phyloP scores from a whole-genome alignment of 2,888 invertebrate genomes.

The Cetonia aurata region DNA sequence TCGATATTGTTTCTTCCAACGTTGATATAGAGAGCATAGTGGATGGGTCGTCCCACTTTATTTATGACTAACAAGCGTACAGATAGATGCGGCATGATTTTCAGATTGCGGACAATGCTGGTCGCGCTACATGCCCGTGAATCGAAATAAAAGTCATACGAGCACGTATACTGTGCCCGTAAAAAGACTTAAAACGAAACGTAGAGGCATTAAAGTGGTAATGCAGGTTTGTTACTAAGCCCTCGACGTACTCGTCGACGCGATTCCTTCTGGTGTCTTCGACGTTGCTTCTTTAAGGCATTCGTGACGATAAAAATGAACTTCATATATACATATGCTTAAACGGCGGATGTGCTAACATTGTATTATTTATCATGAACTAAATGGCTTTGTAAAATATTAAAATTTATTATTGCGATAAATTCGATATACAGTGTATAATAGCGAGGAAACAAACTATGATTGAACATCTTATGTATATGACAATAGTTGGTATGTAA shows the following conservation, averaged over 20 bases:
- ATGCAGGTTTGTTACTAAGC: constrained; percentile 51
- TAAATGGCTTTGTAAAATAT: neutral
- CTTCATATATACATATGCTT: neutral
- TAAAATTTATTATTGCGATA: neutral
- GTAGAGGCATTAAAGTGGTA: constrained; percentile 49
- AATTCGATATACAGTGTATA: neutral
- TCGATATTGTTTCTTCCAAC: too few species aligned
- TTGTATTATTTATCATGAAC: neutral
- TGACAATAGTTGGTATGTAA: too few species aligned
- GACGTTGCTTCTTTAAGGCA: constrained; percentile 28
- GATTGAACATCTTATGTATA: too few species aligned
- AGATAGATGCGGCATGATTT: too few species aligned
- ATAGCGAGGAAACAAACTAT: too few species aligned
- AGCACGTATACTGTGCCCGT: constrained; percentile 27
- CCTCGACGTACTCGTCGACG: neutral
- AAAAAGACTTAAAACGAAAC: constrained; percentile 45
- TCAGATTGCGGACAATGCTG: neutral
- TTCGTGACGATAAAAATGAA: constrained; percentile 14
- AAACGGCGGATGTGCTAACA: neutral
- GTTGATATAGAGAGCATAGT: too few species aligned
- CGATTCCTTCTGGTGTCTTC: constrained; percentile 1
- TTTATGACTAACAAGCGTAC: neutral
- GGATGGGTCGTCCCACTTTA: neutral
- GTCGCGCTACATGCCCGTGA: constrained; percentile 15
- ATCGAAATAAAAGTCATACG: constrained; percentile 17